These are phyloP conservation scores for Hystrix brachyura DNA, from an alignment of 2,113 vertebrate genomes.

Conservation along the genomic window DNA sequence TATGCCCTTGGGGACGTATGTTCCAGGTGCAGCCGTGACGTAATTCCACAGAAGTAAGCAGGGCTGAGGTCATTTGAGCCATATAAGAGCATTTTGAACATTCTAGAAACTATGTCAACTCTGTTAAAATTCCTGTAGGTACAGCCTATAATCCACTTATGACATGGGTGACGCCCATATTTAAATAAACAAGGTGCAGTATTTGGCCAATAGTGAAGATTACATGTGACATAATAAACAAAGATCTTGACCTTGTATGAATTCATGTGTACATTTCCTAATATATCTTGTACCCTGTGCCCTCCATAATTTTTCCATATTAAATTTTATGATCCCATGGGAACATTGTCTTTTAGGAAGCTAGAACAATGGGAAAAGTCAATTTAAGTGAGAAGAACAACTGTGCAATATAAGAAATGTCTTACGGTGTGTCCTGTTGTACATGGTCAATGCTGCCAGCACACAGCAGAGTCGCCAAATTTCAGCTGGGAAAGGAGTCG, in stretches of 20 bases:
- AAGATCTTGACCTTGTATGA: not conserved
- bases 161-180: not conserved
- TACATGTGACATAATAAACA: not conserved
- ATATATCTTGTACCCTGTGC: not conserved
- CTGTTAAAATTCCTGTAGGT: not conserved
- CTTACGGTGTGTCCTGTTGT: rapidly evolving
- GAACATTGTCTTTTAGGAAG: not conserved
- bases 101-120: not conserved
- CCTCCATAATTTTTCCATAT: not conserved
- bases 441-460: not conserved
- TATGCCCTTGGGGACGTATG: not conserved
- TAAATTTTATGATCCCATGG: not conserved
- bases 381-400: not conserved
- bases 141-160: not conserved
- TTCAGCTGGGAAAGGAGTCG: not conserved
- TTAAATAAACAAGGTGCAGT: not conserved
- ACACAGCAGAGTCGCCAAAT: not conserved
- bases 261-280: not conserved
- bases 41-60: not conserved
- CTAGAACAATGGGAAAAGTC: not conserved
- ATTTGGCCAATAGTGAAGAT: not conserved
- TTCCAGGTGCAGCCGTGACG: not conserved
- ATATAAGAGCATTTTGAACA: not conserved
- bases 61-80: not conserved
- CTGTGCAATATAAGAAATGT: not conserved